A percentile compares a stretch with the other conserved stretches of the same genome.
Conservation (phyloP, 1,140 invertebrate species). For the Phocides pigmalion region DNA sequence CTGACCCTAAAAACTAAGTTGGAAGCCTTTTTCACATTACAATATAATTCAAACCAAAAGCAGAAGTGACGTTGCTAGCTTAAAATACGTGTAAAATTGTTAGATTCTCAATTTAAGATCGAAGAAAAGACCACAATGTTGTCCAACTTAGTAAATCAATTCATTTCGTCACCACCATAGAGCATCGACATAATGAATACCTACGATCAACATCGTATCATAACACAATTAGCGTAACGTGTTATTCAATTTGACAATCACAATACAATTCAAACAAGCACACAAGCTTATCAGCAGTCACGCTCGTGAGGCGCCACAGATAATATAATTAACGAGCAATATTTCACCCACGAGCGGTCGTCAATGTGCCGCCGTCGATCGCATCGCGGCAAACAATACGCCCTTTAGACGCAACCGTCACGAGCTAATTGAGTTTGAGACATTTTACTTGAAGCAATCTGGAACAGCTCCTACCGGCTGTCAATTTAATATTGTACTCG, state of each 20-base stretch:
- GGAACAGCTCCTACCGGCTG: neutral
- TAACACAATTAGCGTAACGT: neutral
- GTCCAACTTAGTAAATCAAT: too few relatives aligned
- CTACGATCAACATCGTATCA: neutral
- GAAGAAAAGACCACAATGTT: too few relatives aligned
- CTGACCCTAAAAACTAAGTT: too few relatives aligned
- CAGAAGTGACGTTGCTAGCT: too few relatives aligned
- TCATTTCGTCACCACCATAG: too few relatives aligned
- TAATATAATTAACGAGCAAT: conserved; percentile 20
- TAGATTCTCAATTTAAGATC: too few relatives aligned
- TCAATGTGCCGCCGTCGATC: conserved; percentile 40
- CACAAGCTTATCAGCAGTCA: conserved; percentile 15
- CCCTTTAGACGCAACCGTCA: conserved; percentile 56
- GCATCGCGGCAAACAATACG: conserved; percentile 48
- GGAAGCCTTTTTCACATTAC: too few relatives aligned
- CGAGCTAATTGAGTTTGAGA: conserved; percentile 48
- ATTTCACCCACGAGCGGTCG: conserved; percentile 24
- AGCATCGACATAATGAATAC: too few relatives aligned
- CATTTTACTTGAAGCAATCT: neutral
- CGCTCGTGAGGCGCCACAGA: conserved; percentile 24
- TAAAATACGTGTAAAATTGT: too few relatives aligned
- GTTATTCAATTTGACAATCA: conserved; percentile 10
- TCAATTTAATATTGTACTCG: too few relatives aligned
- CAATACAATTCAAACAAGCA: conserved; percentile 12
- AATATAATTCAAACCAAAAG: too few relatives aligned